Evolutionary conservation across 2,888 invertebrate genomes (phyloP), one percentile per base, ranked within the genome.

Genomic region (Melanostoma scalare): DNA sequence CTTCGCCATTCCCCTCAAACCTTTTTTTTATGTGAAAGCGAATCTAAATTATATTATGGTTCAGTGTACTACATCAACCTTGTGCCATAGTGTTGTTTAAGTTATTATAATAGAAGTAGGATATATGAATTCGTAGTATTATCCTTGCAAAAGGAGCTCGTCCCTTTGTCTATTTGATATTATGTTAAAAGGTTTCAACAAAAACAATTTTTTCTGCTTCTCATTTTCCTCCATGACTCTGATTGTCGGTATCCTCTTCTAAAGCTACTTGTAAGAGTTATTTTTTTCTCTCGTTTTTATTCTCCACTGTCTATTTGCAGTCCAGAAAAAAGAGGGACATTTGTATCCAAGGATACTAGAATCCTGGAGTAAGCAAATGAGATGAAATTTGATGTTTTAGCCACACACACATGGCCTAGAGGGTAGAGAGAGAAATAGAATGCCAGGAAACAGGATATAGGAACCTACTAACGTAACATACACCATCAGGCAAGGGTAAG

Each of bases 41-140:
- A 73, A 78, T 78, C 77, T 78, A 82, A 82, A 82, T 82, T 78
- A 82, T 78, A 77, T 73, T 73, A 78, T 63, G 68, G 78, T 82
- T 82, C 69, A 78, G 58, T 72, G 78, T 77, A 82, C 82, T 73
- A 78, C 77, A 73, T 82, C 77, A 82, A 82, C 73, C 78, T 69
- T 74, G 73, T 68, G 78, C 73, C 69, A 63, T 82, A 73, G 82
- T 82, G 73, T 82, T 82, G 77, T 73, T 78, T 82, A 82, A 82
- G 73, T 77, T 82, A 82, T 82, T 77, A 73, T 82, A 74, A 82
- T 82, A 78, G 73, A 58, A 82, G 73, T 63, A 78, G 73, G 82
- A 77, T 78, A 20, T 20, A 73, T 73, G 78, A 82, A 82, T 82
- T 73, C 20, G 20, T 73, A 63, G 68, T 73, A 40, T 63, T 63